Conservation (phyloP, 2,797 vertebrate species). For the Rhinoraja longicauda region DNA sequence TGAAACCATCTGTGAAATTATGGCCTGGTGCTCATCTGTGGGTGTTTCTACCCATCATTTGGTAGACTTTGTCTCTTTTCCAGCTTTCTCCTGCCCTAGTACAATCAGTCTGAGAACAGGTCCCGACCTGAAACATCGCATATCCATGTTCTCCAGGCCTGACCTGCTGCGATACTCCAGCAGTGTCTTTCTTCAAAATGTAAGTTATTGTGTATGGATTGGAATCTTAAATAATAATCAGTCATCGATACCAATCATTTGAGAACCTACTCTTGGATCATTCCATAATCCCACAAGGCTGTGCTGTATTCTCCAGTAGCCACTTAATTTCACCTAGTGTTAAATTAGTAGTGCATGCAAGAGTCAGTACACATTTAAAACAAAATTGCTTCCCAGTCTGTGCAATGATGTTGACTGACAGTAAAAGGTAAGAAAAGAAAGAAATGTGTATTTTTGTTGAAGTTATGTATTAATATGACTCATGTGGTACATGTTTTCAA, state of each 20-base stretch:
- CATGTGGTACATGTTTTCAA: neutral
- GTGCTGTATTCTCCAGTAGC: too few species aligned
- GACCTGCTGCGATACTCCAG: too few species aligned
- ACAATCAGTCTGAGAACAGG: too few species aligned
- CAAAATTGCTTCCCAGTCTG: neutral
- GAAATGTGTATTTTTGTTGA: too few species aligned
- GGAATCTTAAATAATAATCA: neutral
- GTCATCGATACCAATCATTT: neutral
- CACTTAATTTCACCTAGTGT: neutral
- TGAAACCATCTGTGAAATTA: too few species aligned
- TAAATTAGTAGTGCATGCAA: neutral
- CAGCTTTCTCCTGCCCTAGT: too few species aligned
- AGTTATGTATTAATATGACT: neutral
- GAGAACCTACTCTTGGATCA: neutral
- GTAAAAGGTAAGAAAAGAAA: neutral
- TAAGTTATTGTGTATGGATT: neutral
- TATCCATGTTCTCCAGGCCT: too few species aligned
- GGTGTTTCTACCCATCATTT: too few species aligned
- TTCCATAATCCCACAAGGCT: neutral
- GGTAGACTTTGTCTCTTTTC: too few species aligned
- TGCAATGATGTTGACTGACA: neutral
- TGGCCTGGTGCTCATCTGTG: too few species aligned
- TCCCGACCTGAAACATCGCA: too few species aligned
- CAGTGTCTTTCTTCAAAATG: too few species aligned
- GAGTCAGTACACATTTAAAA: neutral